Evolutionary conservation across 2,113 vertebrate species (phyloP).

Genomic region (Brachyhypopomus gauderio): DNA sequence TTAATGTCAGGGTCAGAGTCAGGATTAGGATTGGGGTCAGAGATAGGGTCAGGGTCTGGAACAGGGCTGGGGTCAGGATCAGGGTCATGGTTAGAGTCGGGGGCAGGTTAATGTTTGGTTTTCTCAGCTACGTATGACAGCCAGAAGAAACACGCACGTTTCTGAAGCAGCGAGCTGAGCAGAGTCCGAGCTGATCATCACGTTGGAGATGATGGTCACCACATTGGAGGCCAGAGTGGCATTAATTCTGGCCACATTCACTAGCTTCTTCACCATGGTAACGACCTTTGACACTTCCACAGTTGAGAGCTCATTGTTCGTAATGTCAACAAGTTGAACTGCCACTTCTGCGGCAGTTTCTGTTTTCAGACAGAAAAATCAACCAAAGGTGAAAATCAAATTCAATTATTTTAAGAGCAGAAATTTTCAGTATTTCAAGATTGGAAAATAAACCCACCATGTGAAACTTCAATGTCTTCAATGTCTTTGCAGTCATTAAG

Average conservation of each 20-base stretch:
- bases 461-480: constrained; percentile 68
- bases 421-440: neutral
- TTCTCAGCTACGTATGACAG: neutral
- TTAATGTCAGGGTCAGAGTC: no score
- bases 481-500: constrained; percentile 79
- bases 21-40: neutral
- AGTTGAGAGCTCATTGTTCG: constrained; percentile 78
- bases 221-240: constrained; percentile 81
- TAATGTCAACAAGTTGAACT: constrained; percentile 82
- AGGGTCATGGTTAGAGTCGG: no score
- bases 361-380: constrained; percentile 57
- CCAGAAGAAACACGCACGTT: constrained; percentile 74
- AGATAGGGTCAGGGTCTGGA: neutral
- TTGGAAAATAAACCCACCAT: constrained; percentile 62
- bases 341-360: constrained; percentile 87
- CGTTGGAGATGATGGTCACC: constrained; percentile 93
- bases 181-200: constrained; percentile 83
- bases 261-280: constrained; percentile 85
- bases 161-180: constrained; percentile 79
- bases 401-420: no score
- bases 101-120: no score
- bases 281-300: constrained; percentile 88
- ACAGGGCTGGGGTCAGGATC: neutral
- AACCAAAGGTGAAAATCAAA: neutral
- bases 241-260: constrained; percentile 87